These are phyloP conservation scores for Bugulina stolonifera DNA, from an alignment of 2,888 invertebrate genomes.

Conservation along the genomic window DNA sequence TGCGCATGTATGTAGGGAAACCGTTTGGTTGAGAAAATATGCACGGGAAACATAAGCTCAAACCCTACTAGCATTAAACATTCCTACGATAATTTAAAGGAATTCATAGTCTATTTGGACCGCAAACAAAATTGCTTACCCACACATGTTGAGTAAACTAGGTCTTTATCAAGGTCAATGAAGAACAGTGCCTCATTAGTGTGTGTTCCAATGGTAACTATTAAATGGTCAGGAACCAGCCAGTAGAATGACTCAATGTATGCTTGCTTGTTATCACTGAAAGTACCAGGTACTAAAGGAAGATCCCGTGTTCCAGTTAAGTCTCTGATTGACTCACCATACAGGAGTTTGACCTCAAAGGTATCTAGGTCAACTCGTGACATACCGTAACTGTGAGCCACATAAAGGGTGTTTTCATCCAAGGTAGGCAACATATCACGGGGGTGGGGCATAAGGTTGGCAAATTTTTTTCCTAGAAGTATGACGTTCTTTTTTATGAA, in stretches of 20 bases:
- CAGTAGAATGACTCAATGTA: neutral
- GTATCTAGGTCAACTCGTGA: neutral
- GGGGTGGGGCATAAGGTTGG: neutral
- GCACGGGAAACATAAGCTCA: too few relatives aligned
- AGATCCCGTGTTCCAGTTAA: neutral
- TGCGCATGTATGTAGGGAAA: too few relatives aligned
- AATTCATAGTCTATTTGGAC: too few relatives aligned
- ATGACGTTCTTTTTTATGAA: neutral
- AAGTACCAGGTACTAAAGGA: constrained; percentile 8
- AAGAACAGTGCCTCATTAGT: neutral
- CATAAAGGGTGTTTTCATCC: neutral
- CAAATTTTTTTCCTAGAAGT: neutral
- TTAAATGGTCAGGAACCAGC: constrained; percentile 10
- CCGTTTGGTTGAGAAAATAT: too few relatives aligned
- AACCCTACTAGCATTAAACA: too few relatives aligned
- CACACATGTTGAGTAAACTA: constrained; percentile 8
- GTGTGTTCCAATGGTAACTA: neutral
- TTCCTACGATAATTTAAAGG: too few relatives aligned
- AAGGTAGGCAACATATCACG: neutral
- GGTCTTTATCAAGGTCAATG: neutral
- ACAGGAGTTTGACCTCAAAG: neutral
- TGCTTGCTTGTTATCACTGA: neutral
- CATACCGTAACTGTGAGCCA: neutral
- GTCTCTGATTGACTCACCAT: neutral
- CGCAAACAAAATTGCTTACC: too few relatives aligned